A percentile compares a stretch with the other conserved stretches of the same genome.
phyloP scores from a whole-genome alignment of 2,888 invertebrate species.

The Mechanitis mazaeus region DNA sequence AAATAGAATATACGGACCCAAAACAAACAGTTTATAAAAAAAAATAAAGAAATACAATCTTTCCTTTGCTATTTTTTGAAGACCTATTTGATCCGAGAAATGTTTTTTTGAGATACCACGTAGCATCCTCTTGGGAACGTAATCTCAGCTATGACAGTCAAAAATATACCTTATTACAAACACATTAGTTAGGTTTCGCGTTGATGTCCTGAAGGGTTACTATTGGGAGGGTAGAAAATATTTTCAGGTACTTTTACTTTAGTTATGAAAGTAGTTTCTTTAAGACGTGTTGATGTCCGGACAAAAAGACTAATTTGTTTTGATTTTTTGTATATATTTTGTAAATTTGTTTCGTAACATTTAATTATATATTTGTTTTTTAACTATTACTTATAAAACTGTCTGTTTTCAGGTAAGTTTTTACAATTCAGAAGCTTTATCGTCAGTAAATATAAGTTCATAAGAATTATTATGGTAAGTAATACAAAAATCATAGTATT shows the following conservation, averaged over 20 bases:
- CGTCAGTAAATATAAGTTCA: too few relatives aligned
- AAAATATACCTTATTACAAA: not conserved
- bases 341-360: too few relatives aligned
- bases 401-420: too few relatives aligned
- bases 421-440: too few relatives aligned
- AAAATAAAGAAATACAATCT: not conserved
- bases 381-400: too few relatives aligned
- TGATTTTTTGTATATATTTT: too few relatives aligned
- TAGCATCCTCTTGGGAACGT: not conserved
- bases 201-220: not conserved
- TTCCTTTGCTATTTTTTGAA: not conserved
- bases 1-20: too few relatives aligned
- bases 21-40: too few relatives aligned
- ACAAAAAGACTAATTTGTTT: too few relatives aligned
- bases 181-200: not conserved
- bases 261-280: not conserved
- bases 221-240: not conserved
- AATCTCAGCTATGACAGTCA: not conserved
- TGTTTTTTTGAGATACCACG: conserved; percentile 5
- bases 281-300: not conserved
- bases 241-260: conserved; percentile 1
- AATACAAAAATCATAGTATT: too few relatives aligned
- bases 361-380: too few relatives aligned
- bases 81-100: conserved; percentile 5
- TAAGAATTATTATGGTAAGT: too few relatives aligned